Percentiles rank a stretch among this genome's conserved stretches.
Evolutionary conservation across 2,888 invertebrate species (phyloP).

Genomic region (Lepidochitona cinerea): DNA sequence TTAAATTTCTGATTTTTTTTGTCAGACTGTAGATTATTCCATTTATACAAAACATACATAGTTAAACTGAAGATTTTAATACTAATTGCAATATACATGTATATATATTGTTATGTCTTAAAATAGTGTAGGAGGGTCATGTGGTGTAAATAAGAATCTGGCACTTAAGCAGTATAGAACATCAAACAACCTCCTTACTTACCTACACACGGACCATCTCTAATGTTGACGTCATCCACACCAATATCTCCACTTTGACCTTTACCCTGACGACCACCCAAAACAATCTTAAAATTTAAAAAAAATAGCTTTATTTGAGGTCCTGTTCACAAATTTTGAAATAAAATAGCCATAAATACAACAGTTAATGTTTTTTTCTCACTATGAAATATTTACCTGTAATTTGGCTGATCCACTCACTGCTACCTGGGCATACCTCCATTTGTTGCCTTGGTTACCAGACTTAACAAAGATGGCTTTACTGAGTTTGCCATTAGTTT

Average conservation of each 20-base stretch:
- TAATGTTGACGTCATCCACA: conserved; percentile 62
- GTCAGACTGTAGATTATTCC: too few relatives aligned
- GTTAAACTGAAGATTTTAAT: too few relatives aligned
- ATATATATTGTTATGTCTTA: too few relatives aligned
- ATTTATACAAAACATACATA: too few relatives aligned
- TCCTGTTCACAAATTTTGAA: background rate
- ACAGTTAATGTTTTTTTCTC: too few relatives aligned
- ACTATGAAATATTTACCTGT: conserved; percentile 4
- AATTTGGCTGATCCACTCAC: conserved; percentile 12
- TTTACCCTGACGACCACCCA: conserved; percentile 55
- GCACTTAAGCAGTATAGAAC: too few relatives aligned
- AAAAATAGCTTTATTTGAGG: background rate
- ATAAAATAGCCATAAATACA: background rate
- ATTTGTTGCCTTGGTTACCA: conserved; percentile 58
- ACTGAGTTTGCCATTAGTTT: conserved; percentile 21
- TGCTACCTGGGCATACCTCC: conserved; percentile 42
- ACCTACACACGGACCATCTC: conserved; percentile 49
- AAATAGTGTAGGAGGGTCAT: too few relatives aligned
- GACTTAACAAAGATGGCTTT: conserved; percentile 48
- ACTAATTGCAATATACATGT: too few relatives aligned
- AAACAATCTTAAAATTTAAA: conserved; percentile 48
- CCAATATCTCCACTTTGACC: conserved; percentile 61
- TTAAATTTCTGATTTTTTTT: too few relatives aligned
- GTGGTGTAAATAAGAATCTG: too few relatives aligned
- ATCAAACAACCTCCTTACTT: too few relatives aligned